Evolutionary conservation across 2,888 invertebrate genomes (phyloP).

Genomic region (Gymnocheta viridis): DNA sequence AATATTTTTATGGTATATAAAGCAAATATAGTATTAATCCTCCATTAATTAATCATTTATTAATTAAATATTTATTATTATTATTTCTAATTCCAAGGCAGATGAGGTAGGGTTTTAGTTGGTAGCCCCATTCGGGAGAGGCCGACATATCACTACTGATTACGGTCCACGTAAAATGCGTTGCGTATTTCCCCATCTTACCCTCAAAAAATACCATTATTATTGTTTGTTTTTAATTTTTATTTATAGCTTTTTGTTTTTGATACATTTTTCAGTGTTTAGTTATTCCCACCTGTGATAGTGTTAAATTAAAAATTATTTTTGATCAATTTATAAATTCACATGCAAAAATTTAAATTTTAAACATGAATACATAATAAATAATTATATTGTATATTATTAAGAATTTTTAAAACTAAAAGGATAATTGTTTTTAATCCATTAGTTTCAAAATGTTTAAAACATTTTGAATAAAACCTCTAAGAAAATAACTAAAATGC

Average conservation of each 20-base stretch:
- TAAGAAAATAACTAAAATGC: slow-evolving; percentile 39
- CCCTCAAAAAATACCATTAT: no score
- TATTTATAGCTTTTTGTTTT: background rate
- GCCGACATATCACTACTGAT: no score
- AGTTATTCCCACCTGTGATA: slow-evolving; percentile 78
- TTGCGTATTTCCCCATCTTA: no score
- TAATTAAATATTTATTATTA: slow-evolving; percentile 30
- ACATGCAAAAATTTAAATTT: slow-evolving; percentile 14
- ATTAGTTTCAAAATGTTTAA: slow-evolving; percentile 25
- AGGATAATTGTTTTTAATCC: slow-evolving; percentile 2
- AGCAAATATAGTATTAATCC: slow-evolving; percentile 43
- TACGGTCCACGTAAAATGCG: no score
- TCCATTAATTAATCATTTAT: slow-evolving; percentile 47
- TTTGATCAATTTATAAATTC: slow-evolving; percentile 1
- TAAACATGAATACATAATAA: no score
- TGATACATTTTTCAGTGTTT: slow-evolving; percentile 18
- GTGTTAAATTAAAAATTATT: slow-evolving; percentile 65
- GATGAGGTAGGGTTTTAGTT: no score
- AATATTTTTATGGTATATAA: slow-evolving; percentile 42
- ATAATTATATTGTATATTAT: no score
- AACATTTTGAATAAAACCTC: background rate
- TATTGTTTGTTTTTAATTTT: no score
- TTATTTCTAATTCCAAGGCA: background rate
- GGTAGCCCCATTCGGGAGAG: no score
- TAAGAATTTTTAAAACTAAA: no score